Conservation (phyloP, 2,113 vertebrate genomes). For the Tachysurus vachellii region DNA sequence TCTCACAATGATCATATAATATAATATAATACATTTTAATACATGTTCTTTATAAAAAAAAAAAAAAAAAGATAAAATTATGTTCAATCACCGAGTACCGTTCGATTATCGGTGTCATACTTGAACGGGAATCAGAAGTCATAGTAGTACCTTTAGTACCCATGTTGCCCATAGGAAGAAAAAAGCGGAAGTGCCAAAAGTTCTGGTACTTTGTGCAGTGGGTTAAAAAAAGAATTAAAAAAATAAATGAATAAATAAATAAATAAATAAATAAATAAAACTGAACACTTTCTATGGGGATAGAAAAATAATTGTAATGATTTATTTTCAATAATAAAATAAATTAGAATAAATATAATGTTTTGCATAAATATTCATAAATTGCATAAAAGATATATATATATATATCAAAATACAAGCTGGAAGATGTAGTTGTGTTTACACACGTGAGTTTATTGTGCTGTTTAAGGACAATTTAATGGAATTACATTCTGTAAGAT, state of each 20-base stretch:
- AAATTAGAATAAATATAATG: too few relatives aligned
- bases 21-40: constrained; percentile 6
- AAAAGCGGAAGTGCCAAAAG: background rate
- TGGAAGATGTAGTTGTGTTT: background rate
- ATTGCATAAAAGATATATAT: too few relatives aligned
- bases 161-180: background rate
- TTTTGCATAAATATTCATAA: background rate
- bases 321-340: too few relatives aligned
- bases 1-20: background rate
- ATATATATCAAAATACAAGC: too few relatives aligned
- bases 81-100: background rate
- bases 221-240: background rate
- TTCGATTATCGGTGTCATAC: background rate
- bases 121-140: background rate
- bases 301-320: too few relatives aligned
- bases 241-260: too few relatives aligned
- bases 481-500: too few relatives aligned
- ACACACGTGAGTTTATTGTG: background rate
- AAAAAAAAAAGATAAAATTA: background rate
- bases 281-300: too few relatives aligned
- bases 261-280: too few relatives aligned
- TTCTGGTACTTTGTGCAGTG: background rate
- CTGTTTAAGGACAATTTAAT: background rate
- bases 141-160: background rate
- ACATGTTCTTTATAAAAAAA: background rate